Conservation (phyloP, 1,140 invertebrate species). For the Drosophila lacteicornis region DNA sequence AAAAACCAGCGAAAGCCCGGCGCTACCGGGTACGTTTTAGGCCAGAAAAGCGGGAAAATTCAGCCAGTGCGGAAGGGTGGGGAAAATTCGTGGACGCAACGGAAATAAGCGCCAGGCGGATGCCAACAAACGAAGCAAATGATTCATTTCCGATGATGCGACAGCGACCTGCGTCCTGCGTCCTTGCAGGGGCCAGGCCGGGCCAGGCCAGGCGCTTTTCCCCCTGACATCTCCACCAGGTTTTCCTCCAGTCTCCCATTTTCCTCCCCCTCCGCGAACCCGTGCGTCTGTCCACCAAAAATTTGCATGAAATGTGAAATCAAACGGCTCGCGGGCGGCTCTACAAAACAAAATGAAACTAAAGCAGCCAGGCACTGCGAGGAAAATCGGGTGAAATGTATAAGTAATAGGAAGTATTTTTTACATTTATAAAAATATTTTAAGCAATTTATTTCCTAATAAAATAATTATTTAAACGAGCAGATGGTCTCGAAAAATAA, state of each 20-base stretch:
- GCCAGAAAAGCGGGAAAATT: constrained; percentile 29
- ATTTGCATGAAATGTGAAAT: constrained; percentile 82
- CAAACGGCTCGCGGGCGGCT: constrained; percentile 57
- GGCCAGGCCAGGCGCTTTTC: background rate
- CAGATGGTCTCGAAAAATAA: too few species aligned
- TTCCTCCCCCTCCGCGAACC: constrained; percentile 1
- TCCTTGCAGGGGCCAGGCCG: constrained; percentile 10
- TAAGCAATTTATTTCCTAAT: too few species aligned
- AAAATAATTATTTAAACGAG: too few species aligned
- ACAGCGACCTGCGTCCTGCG: constrained; percentile 55
- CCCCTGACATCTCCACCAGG: background rate
- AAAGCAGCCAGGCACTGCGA: constrained; percentile 4
- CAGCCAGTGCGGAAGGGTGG: background rate
- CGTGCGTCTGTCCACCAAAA: constrained; percentile 59
- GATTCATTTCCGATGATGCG: constrained; percentile 85
- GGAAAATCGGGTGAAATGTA: background rate
- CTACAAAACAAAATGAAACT: constrained; percentile 34
- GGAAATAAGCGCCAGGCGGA: constrained; percentile 84
- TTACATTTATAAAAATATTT: too few species aligned
- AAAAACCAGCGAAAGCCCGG: constrained; percentile 18
- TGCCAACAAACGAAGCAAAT: constrained; percentile 85
- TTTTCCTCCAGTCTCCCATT: background rate
- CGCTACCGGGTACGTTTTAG: constrained; percentile 37
- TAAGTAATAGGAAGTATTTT: background rate
- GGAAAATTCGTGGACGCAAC: constrained; percentile 56